Conservation (phyloP, 2,797 vertebrate species). For the Harpagifer antarcticus region DNA sequence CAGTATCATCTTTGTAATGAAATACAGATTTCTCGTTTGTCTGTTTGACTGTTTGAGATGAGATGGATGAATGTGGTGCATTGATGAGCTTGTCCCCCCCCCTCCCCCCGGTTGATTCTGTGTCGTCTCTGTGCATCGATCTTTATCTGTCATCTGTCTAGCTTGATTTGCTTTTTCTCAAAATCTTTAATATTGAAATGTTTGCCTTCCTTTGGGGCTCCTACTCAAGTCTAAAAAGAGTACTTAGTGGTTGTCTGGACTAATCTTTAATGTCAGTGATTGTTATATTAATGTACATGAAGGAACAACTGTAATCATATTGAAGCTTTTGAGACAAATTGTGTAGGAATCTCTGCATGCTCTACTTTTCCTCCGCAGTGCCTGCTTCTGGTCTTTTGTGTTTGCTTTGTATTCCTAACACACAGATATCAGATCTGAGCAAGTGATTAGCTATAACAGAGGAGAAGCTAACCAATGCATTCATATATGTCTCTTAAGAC, state of each 20-base stretch:
- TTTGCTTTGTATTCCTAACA: conserved; percentile 43
- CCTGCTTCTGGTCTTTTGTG: conserved; percentile 45
- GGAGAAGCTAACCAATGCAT: not conserved
- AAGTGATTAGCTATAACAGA: conserved; percentile 4
- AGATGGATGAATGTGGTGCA: conserved; percentile 70
- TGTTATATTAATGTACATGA: not conserved
- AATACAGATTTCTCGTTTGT: conserved; percentile 6
- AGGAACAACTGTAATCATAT: not conserved
- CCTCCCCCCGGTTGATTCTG: conserved; percentile 25
- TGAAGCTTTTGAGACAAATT: conserved; percentile 16
- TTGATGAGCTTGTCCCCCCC: conserved; percentile 40
- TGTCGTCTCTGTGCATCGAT: conserved; percentile 33
- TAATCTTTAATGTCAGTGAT: not conserved
- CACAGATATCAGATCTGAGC: conserved; percentile 25
- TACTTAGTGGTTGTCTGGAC: not conserved
- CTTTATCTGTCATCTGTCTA: conserved; percentile 34
- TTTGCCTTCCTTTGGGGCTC: conserved; percentile 32
- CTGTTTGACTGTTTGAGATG: conserved; percentile 52
- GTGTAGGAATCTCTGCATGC: conserved; percentile 58
- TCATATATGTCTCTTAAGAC: not conserved
- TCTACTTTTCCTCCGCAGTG: conserved; percentile 28
- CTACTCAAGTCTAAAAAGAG: conserved; percentile 37
- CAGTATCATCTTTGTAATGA: not conserved
- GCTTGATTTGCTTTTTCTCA: conserved; percentile 16
- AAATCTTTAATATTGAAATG: conserved; percentile 8